These are phyloP conservation scores for Hoplostethus atlanticus DNA, from an alignment of 2,797 vertebrate species.

Conservation along the genomic window DNA sequence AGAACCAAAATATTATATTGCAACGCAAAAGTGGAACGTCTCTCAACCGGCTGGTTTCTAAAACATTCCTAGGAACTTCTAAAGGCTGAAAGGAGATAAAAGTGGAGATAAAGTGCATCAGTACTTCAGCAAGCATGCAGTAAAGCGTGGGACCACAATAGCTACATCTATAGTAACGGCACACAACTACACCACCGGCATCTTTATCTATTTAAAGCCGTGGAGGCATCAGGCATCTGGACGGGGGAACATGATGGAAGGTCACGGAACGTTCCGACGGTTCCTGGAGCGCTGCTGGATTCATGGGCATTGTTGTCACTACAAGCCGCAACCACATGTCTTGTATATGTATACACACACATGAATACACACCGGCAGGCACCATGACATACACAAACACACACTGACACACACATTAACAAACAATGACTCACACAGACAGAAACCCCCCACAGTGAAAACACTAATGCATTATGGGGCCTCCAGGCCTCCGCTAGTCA, in stretches of 20 bases:
- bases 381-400: not conserved
- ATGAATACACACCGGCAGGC: not conserved
- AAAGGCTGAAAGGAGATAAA: no score
- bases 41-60: no score
- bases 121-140: no score
- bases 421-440: not conserved
- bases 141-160: no score
- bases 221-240: no score
- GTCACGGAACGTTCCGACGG: not conserved
- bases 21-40: no score
- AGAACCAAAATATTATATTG: no score
- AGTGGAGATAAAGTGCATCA: no score
- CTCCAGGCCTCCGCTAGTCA: slow-evolving; percentile 47
- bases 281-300: not conserved
- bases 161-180: no score
- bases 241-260: not conserved
- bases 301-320: not conserved
- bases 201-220: no score
- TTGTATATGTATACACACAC: not conserved
- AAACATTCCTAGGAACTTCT: no score
- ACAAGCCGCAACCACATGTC: not conserved
- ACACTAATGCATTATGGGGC: slow-evolving; percentile 43
- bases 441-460: not conserved
- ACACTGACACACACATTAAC: not conserved
- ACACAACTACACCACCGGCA: no score